These are phyloP conservation scores for Crotalus tigris DNA, from an alignment of 2,113 vertebrate genomes.

Conservation along the genomic window DNA sequence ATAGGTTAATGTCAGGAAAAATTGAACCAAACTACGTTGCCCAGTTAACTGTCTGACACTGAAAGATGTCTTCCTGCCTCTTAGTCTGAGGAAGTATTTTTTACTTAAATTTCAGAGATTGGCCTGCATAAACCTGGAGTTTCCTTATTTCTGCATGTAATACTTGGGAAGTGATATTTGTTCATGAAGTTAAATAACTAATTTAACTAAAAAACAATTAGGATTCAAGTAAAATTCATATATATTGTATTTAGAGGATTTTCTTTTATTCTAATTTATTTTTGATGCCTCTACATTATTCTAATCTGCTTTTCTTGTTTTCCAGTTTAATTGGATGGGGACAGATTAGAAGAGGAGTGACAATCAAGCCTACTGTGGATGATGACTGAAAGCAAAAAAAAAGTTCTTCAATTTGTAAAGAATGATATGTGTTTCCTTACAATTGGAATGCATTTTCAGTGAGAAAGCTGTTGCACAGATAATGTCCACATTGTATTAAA, in stretches of 20 bases:
- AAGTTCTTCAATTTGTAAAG: slow-evolving; percentile 53
- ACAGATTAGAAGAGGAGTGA: slow-evolving; percentile 98
- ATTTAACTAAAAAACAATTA: neutral
- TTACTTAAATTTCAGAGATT: too few species aligned
- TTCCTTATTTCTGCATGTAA: too few species aligned
- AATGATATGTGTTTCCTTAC: slow-evolving; percentile 51
- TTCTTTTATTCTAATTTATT: slow-evolving; percentile 16
- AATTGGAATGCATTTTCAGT: slow-evolving; percentile 59
- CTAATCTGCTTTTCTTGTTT: slow-evolving; percentile 40
- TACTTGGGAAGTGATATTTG: too few species aligned
- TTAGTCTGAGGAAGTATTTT: too few species aligned
- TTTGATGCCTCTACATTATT: slow-evolving; percentile 18
- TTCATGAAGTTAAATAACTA: too few species aligned
- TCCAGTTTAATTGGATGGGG: slow-evolving; percentile 97
- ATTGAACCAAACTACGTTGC: too few species aligned
- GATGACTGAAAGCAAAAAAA: slow-evolving; percentile 83
- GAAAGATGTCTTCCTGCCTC: too few species aligned
- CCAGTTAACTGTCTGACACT: too few species aligned
- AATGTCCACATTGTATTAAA: slow-evolving; percentile 55
- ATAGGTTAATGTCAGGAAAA: too few species aligned
- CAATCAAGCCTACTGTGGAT: slow-evolving; percentile 96
- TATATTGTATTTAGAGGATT: neutral
- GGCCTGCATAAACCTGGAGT: too few species aligned
- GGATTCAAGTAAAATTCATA: neutral
- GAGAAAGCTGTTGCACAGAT: slow-evolving; percentile 53